phyloP scores from a whole-genome alignment of 2,797 vertebrate species.

The Rhinella marina region DNA sequence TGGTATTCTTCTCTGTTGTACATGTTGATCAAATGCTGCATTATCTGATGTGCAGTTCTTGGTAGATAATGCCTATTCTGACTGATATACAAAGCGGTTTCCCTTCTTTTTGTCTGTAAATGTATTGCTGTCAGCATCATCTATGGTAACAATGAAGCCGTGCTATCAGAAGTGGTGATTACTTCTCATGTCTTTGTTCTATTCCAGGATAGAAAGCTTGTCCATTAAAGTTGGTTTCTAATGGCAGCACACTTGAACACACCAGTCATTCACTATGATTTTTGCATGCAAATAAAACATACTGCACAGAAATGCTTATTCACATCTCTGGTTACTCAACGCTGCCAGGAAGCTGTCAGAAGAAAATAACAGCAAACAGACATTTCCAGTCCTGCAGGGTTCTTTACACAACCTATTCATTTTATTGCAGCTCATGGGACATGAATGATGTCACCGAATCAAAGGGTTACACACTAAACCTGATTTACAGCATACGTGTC shows the following conservation, averaged over 20 bases:
- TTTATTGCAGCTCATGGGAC: slow-evolving; percentile 31
- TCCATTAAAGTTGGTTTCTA: slow-evolving; percentile 49
- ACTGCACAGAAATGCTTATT: slow-evolving; percentile 65
- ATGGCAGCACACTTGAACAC: slow-evolving; percentile 63
- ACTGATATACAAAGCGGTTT: not conserved
- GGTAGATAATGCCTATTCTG: no score
- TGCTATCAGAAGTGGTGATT: not conserved
- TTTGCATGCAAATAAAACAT: slow-evolving; percentile 70
- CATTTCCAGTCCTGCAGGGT: slow-evolving; percentile 68
- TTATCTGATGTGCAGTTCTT: no score
- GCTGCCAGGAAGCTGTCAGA: slow-evolving; percentile 65
- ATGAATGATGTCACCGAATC: slow-evolving; percentile 35
- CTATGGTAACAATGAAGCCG: not conserved
- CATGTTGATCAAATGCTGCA: no score
- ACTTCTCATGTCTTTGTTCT: not conserved
- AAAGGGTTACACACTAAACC: slow-evolving; percentile 17
- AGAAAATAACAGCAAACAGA: slow-evolving; percentile 65
- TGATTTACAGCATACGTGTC: slow-evolving; percentile 16
- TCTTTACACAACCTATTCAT: slow-evolving; percentile 20
- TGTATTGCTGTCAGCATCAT: not conserved
- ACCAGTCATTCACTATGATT: slow-evolving; percentile 65
- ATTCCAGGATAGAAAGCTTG: slow-evolving; percentile 33
- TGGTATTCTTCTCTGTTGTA: no score
- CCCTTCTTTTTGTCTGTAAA: not conserved
- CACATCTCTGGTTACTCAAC: slow-evolving; percentile 46